Evolutionary conservation across 1,140 invertebrate genomes (phyloP), one percentile per base, ranked within the genome.

Genomic region (Zaprionus inermis): DNA sequence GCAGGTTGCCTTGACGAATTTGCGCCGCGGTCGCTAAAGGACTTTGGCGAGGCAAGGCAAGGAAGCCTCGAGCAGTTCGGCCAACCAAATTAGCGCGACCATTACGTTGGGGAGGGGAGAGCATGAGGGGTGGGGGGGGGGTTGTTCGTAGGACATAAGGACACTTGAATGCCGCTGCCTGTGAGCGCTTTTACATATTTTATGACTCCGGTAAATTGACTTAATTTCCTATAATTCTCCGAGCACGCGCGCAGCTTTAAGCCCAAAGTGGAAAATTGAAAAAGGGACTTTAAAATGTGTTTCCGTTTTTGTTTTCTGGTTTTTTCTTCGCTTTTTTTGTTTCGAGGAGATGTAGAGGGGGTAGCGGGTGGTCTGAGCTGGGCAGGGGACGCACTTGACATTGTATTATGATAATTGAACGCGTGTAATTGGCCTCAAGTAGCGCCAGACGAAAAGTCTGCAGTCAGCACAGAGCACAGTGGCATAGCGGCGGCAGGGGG

Each of bases 381-480:
- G 7, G n/a, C 38, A 16, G 38, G 38, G n/a, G 56, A 63, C 38
- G 41, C 41, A 69, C 72, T 69, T 81, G 70, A 84, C 83, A 91
- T 88, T 91, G 89, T 91, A 84, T 91, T 91, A 91, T 84, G 78
- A 86, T 91, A 91, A 91, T 91, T 91, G 88, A 91, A 91, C 89
- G 83, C 88, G 61, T 91, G 88, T 91, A 91, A 91, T 91, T 91
- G 88, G 78, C 88, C 79, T 79, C 59, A 81, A 91, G 79, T 77
- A 79, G 81, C 66, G 52, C 24, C 61, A 64, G 60, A 78, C 38
- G 52, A 64, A 66, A 69, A 82, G 49, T 24, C 70, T 58, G 20
- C 63, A 81, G 73, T 67, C 63, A 64, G 67, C 36, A 54, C n/a
- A n/a, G n/a, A n/a, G n/a, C n/a, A n/a, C 58, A 78, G 30, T 20